Conservation (phyloP, 2,113 vertebrate species). For the Labrus mixtus region DNA sequence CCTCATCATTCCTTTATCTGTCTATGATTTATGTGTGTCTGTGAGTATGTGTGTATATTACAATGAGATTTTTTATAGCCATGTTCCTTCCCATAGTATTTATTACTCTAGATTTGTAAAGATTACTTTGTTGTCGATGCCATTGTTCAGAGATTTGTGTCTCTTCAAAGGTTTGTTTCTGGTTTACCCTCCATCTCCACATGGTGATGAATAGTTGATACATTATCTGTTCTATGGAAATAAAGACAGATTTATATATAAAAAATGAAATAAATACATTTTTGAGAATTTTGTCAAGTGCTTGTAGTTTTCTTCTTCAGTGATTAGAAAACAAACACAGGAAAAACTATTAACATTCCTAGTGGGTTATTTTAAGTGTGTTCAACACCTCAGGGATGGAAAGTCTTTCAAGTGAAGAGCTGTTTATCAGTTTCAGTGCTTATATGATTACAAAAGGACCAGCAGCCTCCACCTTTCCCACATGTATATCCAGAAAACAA, state of each 20-base stretch:
- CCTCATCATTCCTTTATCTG: slow-evolving; percentile 50
- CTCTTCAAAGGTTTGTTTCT: slow-evolving; percentile 65
- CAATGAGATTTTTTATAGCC: slow-evolving; percentile 56
- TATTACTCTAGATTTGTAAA: slow-evolving; percentile 81
- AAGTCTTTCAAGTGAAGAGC: slow-evolving; percentile 61
- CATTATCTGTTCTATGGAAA: slow-evolving; percentile 69
- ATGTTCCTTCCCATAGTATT: slow-evolving; percentile 80
- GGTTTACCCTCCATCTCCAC: slow-evolving; percentile 68
- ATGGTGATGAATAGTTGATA: slow-evolving; percentile 73
- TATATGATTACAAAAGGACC: slow-evolving; percentile 55
- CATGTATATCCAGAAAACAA: slow-evolving; percentile 8
- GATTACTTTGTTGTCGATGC: slow-evolving; percentile 68
- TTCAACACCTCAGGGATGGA: slow-evolving; percentile 50
- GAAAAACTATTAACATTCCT: slow-evolving; percentile 67
- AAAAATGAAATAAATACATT: slow-evolving; percentile 70
- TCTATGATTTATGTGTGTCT: slow-evolving; percentile 37
- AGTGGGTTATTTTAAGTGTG: slow-evolving; percentile 65
- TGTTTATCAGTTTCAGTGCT: slow-evolving; percentile 58
- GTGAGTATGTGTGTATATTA: slow-evolving; percentile 26
- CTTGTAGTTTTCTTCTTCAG: slow-evolving; percentile 40
- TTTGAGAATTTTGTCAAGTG: slow-evolving; percentile 57
- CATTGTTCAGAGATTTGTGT: slow-evolving; percentile 71
- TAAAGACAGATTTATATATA: slow-evolving; percentile 79
- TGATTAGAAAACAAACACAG: slow-evolving; percentile 12
- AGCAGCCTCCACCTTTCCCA: slow-evolving; percentile 12